phyloP scores from a whole-genome alignment of 2,113 vertebrate genomes.

The Amphiprion percula region DNA sequence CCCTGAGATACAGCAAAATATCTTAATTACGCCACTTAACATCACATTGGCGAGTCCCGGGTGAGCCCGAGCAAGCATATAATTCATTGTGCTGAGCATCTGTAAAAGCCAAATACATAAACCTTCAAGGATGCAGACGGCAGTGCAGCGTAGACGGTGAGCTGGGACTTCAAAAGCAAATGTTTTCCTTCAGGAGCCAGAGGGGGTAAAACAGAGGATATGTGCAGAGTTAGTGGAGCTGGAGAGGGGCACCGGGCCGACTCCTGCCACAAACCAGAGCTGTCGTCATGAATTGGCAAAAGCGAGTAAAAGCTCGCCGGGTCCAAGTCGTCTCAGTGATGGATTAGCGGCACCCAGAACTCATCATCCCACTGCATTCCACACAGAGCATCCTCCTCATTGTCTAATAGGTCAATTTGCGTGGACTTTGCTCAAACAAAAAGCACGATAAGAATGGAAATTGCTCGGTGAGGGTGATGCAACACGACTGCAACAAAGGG shows the following conservation, averaged over 20 bases:
- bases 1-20: slow-evolving; percentile 65
- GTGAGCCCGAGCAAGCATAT: slow-evolving; percentile 67
- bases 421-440: slow-evolving; percentile 40
- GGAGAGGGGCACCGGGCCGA: slow-evolving; percentile 18
- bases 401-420: slow-evolving; percentile 45
- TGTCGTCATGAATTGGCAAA: not conserved
- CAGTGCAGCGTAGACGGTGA: slow-evolving; percentile 37
- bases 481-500: slow-evolving; percentile 66
- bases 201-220: not conserved
- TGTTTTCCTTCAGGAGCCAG: slow-evolving; percentile 59
- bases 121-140: slow-evolving; percentile 59
- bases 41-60: slow-evolving; percentile 67
- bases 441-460: slow-evolving; percentile 50
- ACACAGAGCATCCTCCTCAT: not conserved
- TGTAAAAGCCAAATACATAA: slow-evolving; percentile 67
- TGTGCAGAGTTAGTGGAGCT: slow-evolving; percentile 26
- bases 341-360: not conserved
- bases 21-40: slow-evolving; percentile 81
- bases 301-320: not conserved
- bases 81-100: slow-evolving; percentile 70
- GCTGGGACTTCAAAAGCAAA: slow-evolving; percentile 72
- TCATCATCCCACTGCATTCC: too few relatives aligned
- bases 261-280: slow-evolving; percentile 17
- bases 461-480: slow-evolving; percentile 60
- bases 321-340: not conserved